These are phyloP conservation scores for Cinclus cinclus DNA, from an alignment of 2,113 vertebrate species.

Conservation along the genomic window DNA sequence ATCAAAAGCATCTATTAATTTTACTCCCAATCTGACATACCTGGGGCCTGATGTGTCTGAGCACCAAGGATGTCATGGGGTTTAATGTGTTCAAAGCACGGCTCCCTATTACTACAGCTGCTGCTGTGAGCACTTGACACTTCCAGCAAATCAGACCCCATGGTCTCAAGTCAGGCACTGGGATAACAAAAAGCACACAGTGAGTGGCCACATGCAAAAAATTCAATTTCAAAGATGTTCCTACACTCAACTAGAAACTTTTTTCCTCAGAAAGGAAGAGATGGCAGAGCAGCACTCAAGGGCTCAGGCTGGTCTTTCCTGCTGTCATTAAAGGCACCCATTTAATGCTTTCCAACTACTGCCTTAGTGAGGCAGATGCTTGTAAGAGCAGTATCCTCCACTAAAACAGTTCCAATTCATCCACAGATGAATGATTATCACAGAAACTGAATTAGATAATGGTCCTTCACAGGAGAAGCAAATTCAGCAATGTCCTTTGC, in stretches of 20 bases:
- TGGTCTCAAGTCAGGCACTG: background rate
- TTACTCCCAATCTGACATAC: background rate
- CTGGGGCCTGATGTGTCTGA: background rate
- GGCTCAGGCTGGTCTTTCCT: background rate
- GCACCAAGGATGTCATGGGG: background rate
- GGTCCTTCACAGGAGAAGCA: background rate
- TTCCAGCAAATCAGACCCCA: background rate
- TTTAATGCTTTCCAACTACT: background rate
- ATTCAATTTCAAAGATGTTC: background rate
- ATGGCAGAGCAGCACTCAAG: background rate
- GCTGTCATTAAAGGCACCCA: background rate
- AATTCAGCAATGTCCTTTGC: background rate
- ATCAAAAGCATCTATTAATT: background rate
- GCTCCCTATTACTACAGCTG: background rate
- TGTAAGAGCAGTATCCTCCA: background rate
- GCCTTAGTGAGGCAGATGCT: background rate
- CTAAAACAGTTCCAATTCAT: background rate
- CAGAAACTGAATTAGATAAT: background rate
- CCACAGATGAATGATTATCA: background rate
- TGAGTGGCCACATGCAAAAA: fast-evolving
- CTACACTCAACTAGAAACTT: background rate
- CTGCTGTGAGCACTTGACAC: background rate
- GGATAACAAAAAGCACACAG: background rate
- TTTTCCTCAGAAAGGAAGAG: background rate
- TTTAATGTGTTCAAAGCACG: background rate